Evolutionary conservation across 2,113 vertebrate genomes (phyloP), one percentile per base, ranked within the genome.

Genomic region (Rafetus swinhoei): DNA sequence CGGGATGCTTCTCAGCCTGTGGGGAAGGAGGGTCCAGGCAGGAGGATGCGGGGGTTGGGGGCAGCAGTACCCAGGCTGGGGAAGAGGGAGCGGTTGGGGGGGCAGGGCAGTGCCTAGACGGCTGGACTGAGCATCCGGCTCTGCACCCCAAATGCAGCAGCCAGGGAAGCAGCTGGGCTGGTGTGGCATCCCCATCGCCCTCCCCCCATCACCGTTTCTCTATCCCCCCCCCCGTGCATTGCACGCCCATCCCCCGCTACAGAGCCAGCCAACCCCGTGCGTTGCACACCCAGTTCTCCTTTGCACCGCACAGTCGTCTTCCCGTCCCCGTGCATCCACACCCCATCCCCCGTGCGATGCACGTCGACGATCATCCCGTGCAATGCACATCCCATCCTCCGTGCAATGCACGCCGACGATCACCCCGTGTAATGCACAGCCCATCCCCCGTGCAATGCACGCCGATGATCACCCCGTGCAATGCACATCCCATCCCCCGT

Each of bases 31-130:
- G 79, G 72, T 65, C 87, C 72, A n/a, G 52, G 94, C 12, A 39
- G 56, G 56, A 9, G 19, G 60, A 12, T 7, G 25, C 45, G 29
- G 60, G 27, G 27, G 82, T 32, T 62, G 88, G 9, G 89, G 96
- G 94, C 86, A 93, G 95, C 89, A 92, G 89, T 93, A 89, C 92
- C 87, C 18, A 16, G 19, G 57, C 86, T 88, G 56, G 16, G 19
- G 52, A 13, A 1, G 29, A 39, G 57, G 60, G 29, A 32, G 82
- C 29, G 39, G 39, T 45, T 3, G 39, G 39, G 72, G 86, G 90
- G 95, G 94, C 90, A 94, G 95, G 85, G 16, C 90, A 92, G 92
- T 93, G 94, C 90, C 87, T 11, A 15, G 19, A 54, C 86, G 16
- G 62, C 29, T 65, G 62, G 62, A 32, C 7, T 65, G 29, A 32